Conservation (phyloP, 2,797 vertebrate species). For the Sus cebifrons region DNA sequence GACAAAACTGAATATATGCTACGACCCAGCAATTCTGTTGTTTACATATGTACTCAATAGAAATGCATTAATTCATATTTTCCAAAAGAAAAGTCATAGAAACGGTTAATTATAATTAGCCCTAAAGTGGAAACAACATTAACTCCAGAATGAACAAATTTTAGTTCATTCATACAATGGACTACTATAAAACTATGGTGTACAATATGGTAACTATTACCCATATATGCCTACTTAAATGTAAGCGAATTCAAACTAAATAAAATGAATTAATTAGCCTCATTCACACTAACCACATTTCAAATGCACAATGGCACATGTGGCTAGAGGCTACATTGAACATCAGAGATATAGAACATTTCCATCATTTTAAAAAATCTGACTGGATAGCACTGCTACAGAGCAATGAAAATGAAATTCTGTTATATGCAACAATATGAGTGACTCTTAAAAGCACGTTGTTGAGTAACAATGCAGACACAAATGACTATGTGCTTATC, state of each 20-base stretch:
- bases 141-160: background rate
- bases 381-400: background rate
- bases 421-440: background rate
- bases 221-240: background rate
- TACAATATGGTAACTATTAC: background rate
- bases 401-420: background rate
- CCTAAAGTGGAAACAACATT: background rate
- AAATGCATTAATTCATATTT: background rate
- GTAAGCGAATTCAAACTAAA: background rate
- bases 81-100: background rate
- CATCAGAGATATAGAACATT: background rate
- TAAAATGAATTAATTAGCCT: background rate
- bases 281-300: background rate
- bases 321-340: background rate
- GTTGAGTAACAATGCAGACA: background rate
- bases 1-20: background rate
- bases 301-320: background rate
- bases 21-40: background rate
- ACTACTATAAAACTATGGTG: background rate
- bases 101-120: background rate
- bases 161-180: background rate
- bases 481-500: background rate
- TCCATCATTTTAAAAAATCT: background rate
- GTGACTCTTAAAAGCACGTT: background rate
- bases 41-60: background rate